phyloP scores from a whole-genome alignment of 2,113 vertebrate species.

The Panthera leo region DNA sequence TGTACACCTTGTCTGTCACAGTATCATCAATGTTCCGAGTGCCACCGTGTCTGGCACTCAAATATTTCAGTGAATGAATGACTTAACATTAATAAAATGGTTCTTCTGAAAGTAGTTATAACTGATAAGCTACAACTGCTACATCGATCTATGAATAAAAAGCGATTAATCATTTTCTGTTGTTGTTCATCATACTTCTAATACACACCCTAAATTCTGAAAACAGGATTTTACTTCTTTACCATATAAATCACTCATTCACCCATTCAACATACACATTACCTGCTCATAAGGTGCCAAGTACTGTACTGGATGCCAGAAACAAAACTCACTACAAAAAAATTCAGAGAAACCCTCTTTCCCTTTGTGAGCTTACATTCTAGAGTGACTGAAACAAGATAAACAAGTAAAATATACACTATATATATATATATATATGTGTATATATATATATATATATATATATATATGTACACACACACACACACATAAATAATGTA shows the following conservation, averaged over 20 bases:
- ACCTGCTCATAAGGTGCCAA: background rate
- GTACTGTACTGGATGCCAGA: background rate
- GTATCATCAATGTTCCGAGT: background rate
- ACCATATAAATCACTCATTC: background rate
- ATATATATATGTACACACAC: no score
- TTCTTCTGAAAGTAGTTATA: background rate
- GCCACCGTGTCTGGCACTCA: background rate
- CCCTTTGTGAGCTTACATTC: background rate
- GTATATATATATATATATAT: no score
- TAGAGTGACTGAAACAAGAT: background rate
- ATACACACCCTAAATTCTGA: background rate
- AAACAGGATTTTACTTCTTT: constrained; percentile 33
- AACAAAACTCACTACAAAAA: background rate
- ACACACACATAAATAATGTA: no score
- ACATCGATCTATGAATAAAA: background rate
- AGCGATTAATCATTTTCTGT: constrained; percentile 3
- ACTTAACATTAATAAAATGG: background rate
- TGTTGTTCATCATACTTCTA: background rate
- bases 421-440: background rate
- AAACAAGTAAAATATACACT: background rate
- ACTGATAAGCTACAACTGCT: background rate
- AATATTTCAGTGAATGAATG: background rate
- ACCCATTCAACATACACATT: constrained; percentile 25
- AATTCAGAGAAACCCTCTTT: background rate
- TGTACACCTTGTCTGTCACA: background rate